Evolutionary conservation across 1,140 invertebrate species (phyloP).

Genomic region (Pachyrhynchus sulphureomaculatus): DNA sequence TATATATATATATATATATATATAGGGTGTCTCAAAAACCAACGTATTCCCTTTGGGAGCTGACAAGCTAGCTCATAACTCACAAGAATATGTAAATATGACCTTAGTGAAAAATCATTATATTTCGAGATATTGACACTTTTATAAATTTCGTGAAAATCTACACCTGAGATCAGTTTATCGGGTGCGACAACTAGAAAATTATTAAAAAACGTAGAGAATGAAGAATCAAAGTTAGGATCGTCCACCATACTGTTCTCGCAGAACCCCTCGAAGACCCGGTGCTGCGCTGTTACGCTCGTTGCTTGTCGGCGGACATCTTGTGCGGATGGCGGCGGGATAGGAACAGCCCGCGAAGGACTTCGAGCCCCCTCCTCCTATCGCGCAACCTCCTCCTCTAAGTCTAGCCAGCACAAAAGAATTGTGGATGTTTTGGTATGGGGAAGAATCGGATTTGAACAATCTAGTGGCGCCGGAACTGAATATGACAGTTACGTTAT

Average conservation of each 20-base stretch:
- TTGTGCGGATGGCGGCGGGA: slow-evolving; percentile 94
- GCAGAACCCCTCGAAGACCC: slow-evolving; percentile 86
- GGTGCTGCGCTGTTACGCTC: slow-evolving; percentile 87
- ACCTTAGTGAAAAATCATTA: no score
- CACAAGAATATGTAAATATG: no score
- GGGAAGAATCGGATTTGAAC: slow-evolving; percentile 89
- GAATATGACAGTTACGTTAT: slow-evolving; percentile 45
- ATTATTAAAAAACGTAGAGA: no score
- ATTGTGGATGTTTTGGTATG: slow-evolving; percentile 99
- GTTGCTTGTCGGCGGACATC: slow-evolving; percentile 91
- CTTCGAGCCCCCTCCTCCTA: slow-evolving; percentile 59
- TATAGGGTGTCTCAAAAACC: no score
- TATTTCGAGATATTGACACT: no score
- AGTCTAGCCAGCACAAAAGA: slow-evolving; percentile 85
- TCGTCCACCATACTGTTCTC: slow-evolving; percentile 51
- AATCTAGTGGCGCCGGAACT: slow-evolving; percentile 80
- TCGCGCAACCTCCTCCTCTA: slow-evolving; percentile 64
- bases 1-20: no score
- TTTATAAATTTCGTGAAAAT: no score
- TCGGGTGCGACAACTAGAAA: no score
- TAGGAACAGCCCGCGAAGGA: slow-evolving; percentile 59
- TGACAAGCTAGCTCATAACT: no score
- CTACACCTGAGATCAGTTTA: no score
- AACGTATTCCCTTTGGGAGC: no score
- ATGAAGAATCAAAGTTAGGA: no score